Base-by-base conservation (phyloP, 2,888 invertebrate genomes). In the Pheosia gnoma region DNA sequence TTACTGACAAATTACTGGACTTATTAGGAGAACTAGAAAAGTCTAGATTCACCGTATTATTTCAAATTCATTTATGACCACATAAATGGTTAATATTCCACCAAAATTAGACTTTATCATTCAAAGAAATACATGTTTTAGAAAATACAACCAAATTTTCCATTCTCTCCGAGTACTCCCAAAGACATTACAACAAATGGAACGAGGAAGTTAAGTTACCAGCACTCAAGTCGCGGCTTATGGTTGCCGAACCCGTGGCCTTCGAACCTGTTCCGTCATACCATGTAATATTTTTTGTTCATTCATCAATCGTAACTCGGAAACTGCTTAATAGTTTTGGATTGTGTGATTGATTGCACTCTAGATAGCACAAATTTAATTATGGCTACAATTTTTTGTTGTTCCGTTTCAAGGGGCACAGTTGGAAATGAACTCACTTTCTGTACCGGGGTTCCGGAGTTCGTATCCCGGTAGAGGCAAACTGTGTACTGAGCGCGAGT, bases 81-180 rank as follows among this genome's bases (percentile, higher is more conserved):
- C 49, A 49, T 49, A 11, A 11, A 49, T 49, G 11, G 49, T 49
- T 5, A 59, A 25, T 41, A n/a, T 49, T 49, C 11, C 49, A 49
- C 10, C 49, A 13, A 49, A 7, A 47, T 10, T 7, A 60, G 41
- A 45, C 55, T 0, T 39, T 37, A 58, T 9, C 6, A 59, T 13
- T 37, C 10, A 45, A 53, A 57, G 55, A 37, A 59, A 57, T 58
- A 2, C 8, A 52, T 8, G 58, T 37, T 43, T 43, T 43, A 8
- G 41, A 41, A 41, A 41, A 41, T 5, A 41, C 10, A n/a, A n/a
- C n/a, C n/a, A n/a, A n/a, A n/a, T n/a, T n/a, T n/a, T n/a, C n/a
- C n/a, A n/a, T n/a, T n/a, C n/a, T n/a, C n/a, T n/a, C n/a, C 45
- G 45, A 45, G 7, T 47, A 47, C 10, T 5, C 11, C 4, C 4